phyloP scores from a whole-genome alignment of 2,113 vertebrate genomes.

The Sapayoa aenigma region DNA sequence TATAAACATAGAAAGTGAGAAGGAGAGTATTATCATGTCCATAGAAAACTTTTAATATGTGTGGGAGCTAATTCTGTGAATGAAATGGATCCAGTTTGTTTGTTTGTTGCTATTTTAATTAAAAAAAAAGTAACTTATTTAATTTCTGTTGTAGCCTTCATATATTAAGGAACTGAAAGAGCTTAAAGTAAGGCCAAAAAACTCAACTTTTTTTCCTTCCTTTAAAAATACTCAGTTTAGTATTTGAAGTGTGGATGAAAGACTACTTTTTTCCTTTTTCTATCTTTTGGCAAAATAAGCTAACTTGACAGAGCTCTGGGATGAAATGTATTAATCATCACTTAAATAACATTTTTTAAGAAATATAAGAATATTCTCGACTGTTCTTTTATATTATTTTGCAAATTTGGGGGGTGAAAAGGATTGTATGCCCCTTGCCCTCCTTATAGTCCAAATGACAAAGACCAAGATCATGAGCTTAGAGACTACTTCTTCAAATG shows the following conservation, averaged over 20 bases:
- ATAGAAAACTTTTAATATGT: background rate
- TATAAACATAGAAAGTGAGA: background rate
- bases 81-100: background rate
- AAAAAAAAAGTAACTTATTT: background rate
- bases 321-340: background rate
- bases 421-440: background rate
- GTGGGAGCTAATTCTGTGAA: background rate
- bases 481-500: conserved; percentile 18
- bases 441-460: background rate
- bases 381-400: background rate
- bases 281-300: background rate
- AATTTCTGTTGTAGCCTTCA: background rate
- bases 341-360: background rate
- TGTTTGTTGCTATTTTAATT: background rate
- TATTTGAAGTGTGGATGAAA: background rate
- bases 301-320: background rate
- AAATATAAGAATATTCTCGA: background rate
- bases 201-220: background rate
- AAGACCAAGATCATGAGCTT: background rate
- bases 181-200: background rate
- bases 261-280: background rate
- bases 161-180: background rate
- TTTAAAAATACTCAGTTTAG: background rate
- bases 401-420: background rate
- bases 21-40: background rate